phyloP scores from a whole-genome alignment of 2,113 vertebrate genomes.

The Noctilio leporinus region DNA sequence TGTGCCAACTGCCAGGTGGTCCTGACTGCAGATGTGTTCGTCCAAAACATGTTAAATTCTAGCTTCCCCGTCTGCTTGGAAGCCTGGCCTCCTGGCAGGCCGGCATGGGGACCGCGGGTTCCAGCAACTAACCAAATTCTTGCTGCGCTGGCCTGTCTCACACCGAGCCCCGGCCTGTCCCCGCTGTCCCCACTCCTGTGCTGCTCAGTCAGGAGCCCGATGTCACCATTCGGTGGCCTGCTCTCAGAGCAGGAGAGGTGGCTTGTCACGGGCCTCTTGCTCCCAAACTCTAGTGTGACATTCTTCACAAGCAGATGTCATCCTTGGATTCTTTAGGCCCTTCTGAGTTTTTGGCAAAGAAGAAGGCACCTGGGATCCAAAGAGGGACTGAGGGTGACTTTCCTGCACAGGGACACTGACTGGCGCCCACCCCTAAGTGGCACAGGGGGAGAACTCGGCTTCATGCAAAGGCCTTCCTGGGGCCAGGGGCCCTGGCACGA shows the following conservation, averaged over 20 bases:
- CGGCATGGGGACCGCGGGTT: constrained; percentile 68
- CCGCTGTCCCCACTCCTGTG: constrained; percentile 68
- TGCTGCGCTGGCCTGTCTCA: constrained; percentile 39
- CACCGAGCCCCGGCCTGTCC: constrained; percentile 6
- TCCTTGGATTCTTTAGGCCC: constrained; percentile 75
- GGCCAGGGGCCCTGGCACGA: background rate
- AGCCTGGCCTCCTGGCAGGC: constrained; percentile 51
- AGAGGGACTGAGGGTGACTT: constrained; percentile 8
- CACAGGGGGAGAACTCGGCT: background rate
- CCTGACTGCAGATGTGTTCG: background rate
- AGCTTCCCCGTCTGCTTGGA: constrained; percentile 57
- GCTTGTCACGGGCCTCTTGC: constrained; percentile 71
- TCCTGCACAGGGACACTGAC: background rate
- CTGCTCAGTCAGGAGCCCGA: constrained; percentile 39
- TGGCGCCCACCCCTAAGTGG: background rate
- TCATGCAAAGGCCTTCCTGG: background rate
- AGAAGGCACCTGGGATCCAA: constrained; percentile 10
- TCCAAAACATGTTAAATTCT: constrained; percentile 36
- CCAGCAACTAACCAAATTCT: constrained; percentile 70
- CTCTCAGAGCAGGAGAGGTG: constrained; percentile 66
- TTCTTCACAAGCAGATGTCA: constrained; percentile 74
- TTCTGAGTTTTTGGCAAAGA: constrained; percentile 71
- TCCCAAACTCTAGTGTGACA: constrained; percentile 67
- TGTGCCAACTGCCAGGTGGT: constrained; percentile 37
- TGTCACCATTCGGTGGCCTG: constrained; percentile 66